phyloP scores from a whole-genome alignment of 2,888 invertebrate genomes.

The Scaptomyza cyrtandrae region DNA sequence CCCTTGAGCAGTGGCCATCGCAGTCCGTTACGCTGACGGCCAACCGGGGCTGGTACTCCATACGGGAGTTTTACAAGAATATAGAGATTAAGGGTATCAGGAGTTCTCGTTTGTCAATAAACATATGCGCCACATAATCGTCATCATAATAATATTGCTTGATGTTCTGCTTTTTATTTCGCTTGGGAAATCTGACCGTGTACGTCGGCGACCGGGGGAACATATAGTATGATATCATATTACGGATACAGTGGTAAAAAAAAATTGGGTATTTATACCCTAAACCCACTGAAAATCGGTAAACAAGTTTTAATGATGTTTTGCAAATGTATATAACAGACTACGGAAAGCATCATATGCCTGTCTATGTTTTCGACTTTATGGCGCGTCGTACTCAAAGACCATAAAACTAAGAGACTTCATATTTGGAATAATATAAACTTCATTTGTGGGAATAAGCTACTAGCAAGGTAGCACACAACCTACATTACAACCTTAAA shows the following conservation, averaged over 20 bases:
- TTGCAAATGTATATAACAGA: too few species aligned
- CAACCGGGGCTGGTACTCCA: constrained; percentile 1
- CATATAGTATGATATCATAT: neutral
- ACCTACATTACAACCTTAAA: too few species aligned
- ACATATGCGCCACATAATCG: constrained; percentile 79
- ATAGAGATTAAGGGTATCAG: constrained; percentile 6
- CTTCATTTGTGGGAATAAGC: too few species aligned
- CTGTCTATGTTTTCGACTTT: too few species aligned
- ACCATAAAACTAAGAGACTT: too few species aligned
- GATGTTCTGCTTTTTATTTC: constrained; percentile 42
- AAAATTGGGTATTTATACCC: neutral
- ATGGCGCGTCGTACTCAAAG: too few species aligned
- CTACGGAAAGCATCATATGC: too few species aligned
- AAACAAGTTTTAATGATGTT: neutral
- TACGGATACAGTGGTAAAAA: neutral
- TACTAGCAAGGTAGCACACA: too few species aligned
- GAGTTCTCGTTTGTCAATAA: constrained; percentile 69
- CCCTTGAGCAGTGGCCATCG: constrained; percentile 24
- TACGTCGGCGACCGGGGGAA: neutral
- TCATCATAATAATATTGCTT: constrained; percentile 64
- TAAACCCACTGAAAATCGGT: constrained; percentile 2
- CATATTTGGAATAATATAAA: too few species aligned
- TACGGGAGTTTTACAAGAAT: constrained; percentile 45
- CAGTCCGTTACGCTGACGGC: constrained; percentile 10
- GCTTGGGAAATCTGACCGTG: neutral